Conservation (phyloP, 2,113 vertebrate genomes). For the Patagioenas fasciata region DNA sequence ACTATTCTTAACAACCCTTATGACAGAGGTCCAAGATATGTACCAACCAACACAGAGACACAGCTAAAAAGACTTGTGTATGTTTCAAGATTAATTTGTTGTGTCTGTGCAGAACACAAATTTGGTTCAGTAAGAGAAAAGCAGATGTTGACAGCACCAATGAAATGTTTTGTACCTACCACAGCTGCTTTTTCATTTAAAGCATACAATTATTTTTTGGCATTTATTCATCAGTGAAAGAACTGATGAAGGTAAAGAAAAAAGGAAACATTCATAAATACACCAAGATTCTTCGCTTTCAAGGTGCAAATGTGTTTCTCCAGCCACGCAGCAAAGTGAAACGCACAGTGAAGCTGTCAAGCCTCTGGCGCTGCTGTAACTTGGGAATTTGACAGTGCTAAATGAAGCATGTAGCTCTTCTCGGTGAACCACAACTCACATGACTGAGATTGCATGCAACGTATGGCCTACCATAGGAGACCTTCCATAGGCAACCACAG, state of each 20-base stretch:
- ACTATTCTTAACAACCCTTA: not conserved
- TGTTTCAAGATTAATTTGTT: not conserved
- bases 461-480: conserved; percentile 88
- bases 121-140: conserved; percentile 17
- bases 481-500: conserved; percentile 90
- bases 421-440: not conserved
- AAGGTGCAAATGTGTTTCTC: not conserved
- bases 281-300: not conserved
- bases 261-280: not conserved
- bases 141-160: not conserved
- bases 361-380: not conserved
- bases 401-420: conserved; percentile 15
- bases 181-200: not conserved
- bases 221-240: not conserved
- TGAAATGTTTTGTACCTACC: not conserved
- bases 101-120: not conserved
- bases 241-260: not conserved
- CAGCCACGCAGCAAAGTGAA: not conserved
- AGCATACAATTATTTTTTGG: not conserved
- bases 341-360: not conserved
- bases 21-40: not conserved
- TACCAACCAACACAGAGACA: not conserved
- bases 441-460: not conserved
- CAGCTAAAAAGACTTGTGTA: conserved; percentile 24
- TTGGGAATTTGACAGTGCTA: not conserved